Conservation (phyloP, 1,140 invertebrate species). For the Heliothis subflexa region DNA sequence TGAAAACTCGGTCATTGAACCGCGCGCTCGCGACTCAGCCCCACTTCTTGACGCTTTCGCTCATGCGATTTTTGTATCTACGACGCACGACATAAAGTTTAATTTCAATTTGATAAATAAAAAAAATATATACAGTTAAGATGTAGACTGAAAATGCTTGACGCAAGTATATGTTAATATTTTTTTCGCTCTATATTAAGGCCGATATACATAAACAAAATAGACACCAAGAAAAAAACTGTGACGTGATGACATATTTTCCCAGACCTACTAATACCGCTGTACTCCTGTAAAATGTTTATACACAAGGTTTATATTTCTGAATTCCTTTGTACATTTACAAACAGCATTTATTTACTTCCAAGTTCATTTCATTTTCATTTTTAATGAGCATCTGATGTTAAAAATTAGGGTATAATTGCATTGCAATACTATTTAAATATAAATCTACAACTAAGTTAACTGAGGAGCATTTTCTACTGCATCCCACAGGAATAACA, state of each 20-base stretch:
- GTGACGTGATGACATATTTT: not conserved
- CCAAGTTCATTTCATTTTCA: not conserved
- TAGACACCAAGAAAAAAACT: constrained; percentile 1
- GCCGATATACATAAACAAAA: constrained; percentile 24
- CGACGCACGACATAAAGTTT: constrained; percentile 68
- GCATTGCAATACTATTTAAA: not conserved
- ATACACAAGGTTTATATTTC: too few species aligned
- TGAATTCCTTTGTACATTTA: too few species aligned
- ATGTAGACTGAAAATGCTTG: constrained; percentile 64
- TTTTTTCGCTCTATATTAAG: constrained; percentile 11
- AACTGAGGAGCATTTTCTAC: too few species aligned
- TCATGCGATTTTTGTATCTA: constrained; percentile 79
- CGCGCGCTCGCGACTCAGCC: constrained; percentile 68
- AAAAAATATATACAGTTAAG: constrained; percentile 70
- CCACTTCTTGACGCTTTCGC: constrained; percentile 69
- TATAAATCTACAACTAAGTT: too few species aligned
- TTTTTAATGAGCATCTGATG: not conserved
- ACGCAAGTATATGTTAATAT: constrained; percentile 58
- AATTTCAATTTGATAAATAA: constrained; percentile 57
- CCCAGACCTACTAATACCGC: not conserved
- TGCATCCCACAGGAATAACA: too few species aligned
- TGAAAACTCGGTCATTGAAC: constrained; percentile 87
- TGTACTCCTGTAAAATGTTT: not conserved
- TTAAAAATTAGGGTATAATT: not conserved
- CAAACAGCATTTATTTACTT: not conserved